These are phyloP conservation scores for Prionailurus bengalensis DNA, from an alignment of 2,113 vertebrate genomes.

Conservation along the genomic window DNA sequence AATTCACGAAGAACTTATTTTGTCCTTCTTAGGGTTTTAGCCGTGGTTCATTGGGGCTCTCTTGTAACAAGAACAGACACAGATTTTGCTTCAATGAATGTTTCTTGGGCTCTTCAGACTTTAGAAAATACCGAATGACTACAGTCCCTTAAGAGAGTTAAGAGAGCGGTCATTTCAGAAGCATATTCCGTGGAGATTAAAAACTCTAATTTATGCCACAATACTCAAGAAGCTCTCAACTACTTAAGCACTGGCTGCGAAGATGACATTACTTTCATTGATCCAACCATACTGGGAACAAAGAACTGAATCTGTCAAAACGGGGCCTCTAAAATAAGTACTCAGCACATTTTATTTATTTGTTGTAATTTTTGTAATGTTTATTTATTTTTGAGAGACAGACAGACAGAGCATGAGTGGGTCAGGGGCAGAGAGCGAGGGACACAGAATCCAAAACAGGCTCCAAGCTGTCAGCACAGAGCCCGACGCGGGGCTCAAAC, in stretches of 20 bases:
- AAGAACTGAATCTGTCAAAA: constrained; percentile 89
- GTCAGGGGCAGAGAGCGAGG: no score
- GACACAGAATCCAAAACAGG: no score
- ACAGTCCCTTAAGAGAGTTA: constrained; percentile 77
- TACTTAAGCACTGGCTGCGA: constrained; percentile 73
- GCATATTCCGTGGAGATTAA: constrained; percentile 57
- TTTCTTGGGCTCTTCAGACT: constrained; percentile 77
- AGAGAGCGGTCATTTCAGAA: constrained; percentile 73
- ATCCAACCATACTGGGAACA: constrained; percentile 88
- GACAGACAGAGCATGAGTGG: no score
- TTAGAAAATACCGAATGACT: constrained; percentile 79
- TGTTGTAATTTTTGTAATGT: no score
- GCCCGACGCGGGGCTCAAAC: no score
- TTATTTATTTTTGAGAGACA: no score
- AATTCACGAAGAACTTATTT: constrained; percentile 68
- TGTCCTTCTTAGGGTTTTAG: constrained; percentile 57
- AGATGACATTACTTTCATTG: constrained; percentile 87
- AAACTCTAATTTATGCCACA: constrained; percentile 6
- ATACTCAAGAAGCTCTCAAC: constrained; percentile 21
- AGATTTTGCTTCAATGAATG: constrained; percentile 78
- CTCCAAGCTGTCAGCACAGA: no score
- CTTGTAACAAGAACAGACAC: constrained; percentile 70
- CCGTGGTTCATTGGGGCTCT: constrained; percentile 77
- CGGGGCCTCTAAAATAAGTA: constrained; percentile 88
- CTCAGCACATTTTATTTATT: constrained; percentile 85